Percentiles rank a stretch among this genome's conserved stretches.
These are phyloP conservation scores for Andrena haemorrhoa DNA, from an alignment of 2,888 invertebrate species.

Conservation along the genomic window DNA sequence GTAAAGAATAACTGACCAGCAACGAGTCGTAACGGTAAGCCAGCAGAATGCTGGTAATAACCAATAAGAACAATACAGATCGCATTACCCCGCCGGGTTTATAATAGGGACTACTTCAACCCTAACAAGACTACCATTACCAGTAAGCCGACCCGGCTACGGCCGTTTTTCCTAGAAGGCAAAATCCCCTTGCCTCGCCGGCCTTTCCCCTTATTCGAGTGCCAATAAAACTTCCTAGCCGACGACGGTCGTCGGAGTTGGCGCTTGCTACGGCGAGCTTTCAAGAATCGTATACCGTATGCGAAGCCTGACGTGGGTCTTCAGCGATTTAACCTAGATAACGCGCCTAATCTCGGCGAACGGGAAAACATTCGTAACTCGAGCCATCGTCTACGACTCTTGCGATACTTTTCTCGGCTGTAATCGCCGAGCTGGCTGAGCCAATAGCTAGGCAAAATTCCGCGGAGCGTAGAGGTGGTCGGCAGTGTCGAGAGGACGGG, in stretches of 20 bases:
- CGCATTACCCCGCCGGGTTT: conserved; percentile 50
- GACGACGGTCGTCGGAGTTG: conserved; percentile 45
- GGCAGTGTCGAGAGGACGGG: conserved; percentile 33
- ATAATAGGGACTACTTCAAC: conserved; percentile 64
- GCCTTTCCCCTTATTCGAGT: conserved; percentile 47
- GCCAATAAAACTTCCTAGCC: conserved; percentile 64
- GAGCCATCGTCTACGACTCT: conserved; percentile 9
- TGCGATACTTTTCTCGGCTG: background rate
- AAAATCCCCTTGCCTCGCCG: conserved; percentile 58
- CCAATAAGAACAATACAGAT: conserved; percentile 60
- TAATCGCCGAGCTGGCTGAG: background rate
- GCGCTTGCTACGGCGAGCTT: conserved; percentile 48
- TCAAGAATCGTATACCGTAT: conserved; percentile 58
- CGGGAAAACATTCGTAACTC: conserved; percentile 47
- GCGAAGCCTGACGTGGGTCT: conserved; percentile 55
- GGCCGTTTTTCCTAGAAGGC: conserved; percentile 70
- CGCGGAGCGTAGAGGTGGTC: conserved; percentile 14
- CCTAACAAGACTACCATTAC: conserved; percentile 66
- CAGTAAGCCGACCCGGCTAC: conserved; percentile 56
- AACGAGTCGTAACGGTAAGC: conserved; percentile 51
- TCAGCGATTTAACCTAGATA: conserved; percentile 69
- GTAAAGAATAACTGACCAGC: conserved; percentile 20
- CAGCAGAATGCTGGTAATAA: conserved; percentile 47
- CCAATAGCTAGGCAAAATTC: conserved; percentile 14
- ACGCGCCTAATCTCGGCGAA: conserved; percentile 56